phyloP scores from a whole-genome alignment of 2,113 vertebrate species.

The Ceyx melanurus region DNA sequence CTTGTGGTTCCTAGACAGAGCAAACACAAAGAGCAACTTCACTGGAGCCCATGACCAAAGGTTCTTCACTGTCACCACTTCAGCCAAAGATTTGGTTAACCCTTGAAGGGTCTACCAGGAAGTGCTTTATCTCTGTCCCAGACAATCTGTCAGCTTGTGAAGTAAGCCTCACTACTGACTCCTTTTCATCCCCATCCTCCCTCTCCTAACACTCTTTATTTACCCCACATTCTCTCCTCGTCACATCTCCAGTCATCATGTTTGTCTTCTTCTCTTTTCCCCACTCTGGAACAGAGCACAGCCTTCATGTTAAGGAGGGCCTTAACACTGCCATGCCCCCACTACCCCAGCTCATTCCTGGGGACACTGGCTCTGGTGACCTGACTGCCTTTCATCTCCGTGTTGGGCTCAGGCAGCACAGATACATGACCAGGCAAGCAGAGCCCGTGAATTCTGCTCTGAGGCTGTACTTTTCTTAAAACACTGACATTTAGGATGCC shows the following conservation, averaged over 20 bases:
- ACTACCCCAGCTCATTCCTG: neutral
- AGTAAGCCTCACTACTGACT: neutral
- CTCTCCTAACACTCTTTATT: neutral
- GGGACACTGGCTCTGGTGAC: accelerated
- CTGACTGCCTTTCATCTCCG: accelerated
- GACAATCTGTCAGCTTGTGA: neutral
- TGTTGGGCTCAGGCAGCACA: accelerated
- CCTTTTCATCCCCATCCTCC: neutral
- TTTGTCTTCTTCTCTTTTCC: neutral
- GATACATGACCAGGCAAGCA: neutral
- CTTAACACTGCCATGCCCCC: neutral
- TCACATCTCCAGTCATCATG: neutral
- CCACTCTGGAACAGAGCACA: neutral
- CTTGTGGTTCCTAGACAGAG: neutral
- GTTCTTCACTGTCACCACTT: neutral
- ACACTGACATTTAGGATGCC: neutral
- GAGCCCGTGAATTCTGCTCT: neutral
- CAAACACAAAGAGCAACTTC: neutral
- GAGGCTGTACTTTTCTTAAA: neutral
- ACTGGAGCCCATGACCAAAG: neutral
- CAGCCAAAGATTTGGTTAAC: neutral
- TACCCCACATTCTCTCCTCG: neutral
- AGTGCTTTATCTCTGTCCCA: neutral
- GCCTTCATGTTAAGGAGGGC: neutral
- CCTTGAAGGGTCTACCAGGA: neutral